Base-by-base conservation (phyloP, 1,140 invertebrate species). In the Pseudobourletiella spinata region DNA sequence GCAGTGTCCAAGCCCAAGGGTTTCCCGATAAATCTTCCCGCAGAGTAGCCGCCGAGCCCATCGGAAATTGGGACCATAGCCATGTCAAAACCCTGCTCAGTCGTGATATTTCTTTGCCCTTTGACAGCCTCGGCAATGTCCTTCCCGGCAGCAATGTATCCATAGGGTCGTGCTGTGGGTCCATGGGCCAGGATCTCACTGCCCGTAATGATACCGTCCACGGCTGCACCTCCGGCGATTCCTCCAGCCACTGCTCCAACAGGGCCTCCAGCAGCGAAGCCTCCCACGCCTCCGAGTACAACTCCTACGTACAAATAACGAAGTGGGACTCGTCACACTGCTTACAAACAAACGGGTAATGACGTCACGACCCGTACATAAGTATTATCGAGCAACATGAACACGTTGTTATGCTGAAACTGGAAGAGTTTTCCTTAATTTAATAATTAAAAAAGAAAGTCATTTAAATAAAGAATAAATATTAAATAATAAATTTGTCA, bases 171-270 rank as follows among this genome's bases (percentile, higher is more conserved):
- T 15, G 58, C 55, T 14, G 54, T 62, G 1, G 48, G 48, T 29
- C 64, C 64, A 44, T 69, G 58, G n/a, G 57, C 52, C 15, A 64
- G 30, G 3, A 64, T 62, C 39, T 69, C 67, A 55, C 67, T 69
- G 14, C 60, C 67, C 1, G 64, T 64, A 22, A 68, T 68, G 0
- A 68, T 57, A n/a, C 63, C 64, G 28, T 68, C 67, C 28, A 63
- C 52, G 0, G 57, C 65, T 0, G 65, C 65, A 20, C 65, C 65
- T n/a, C 65, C 67, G 14, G 67, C 67, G 29, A 69, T 56, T 20
- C 60, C 65, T 16, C 65, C 65, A 3, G 65, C 65, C 1, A 63
- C 65, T 18, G 65, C 65, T 22, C 65, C 50, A 39, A 39, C n/a
- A 39, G 11, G 35, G 11, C n/a, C n/a, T n/a, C n/a, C n/a, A n/a